Conservation (phyloP, 2,113 vertebrate genomes). For the Gambusia holbrooki region DNA sequence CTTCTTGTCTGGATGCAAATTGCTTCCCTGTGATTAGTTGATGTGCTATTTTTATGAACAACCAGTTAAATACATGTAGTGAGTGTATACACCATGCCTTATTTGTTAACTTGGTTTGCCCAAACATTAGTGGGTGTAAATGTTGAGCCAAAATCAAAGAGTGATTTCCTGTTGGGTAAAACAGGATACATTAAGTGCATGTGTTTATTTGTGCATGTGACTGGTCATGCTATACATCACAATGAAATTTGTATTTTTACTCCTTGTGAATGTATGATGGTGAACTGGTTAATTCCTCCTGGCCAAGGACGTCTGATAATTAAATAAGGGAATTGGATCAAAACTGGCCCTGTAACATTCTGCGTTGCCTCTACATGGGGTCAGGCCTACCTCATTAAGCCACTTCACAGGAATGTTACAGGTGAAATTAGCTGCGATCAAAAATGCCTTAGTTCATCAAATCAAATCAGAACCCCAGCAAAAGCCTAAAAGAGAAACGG, state of each 20-base stretch:
- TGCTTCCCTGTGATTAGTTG: neutral
- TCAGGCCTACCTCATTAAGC: slow-evolving; percentile 72
- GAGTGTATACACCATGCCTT: too few relatives aligned
- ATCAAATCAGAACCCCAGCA: slow-evolving; percentile 55
- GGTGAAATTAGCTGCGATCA: slow-evolving; percentile 44
- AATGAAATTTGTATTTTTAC: neutral
- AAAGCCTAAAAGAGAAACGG: slow-evolving; percentile 14
- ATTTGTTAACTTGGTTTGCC: too few relatives aligned
- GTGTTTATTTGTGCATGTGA: slow-evolving; percentile 8
- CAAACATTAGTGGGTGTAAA: too few relatives aligned
- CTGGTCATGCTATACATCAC: neutral
- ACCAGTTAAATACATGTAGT: neutral
- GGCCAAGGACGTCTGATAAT: slow-evolving; percentile 63
- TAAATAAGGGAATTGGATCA: slow-evolving; percentile 58
- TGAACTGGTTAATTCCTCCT: slow-evolving; percentile 13
- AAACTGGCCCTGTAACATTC: slow-evolving; percentile 58
- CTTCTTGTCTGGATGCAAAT: neutral
- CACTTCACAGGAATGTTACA: slow-evolving; percentile 71
- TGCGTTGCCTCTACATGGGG: slow-evolving; percentile 60
- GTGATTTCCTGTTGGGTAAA: neutral
- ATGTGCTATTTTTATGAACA: neutral
- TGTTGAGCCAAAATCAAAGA: too few relatives aligned
- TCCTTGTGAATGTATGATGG: too few relatives aligned
- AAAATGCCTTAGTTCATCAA: slow-evolving; percentile 56
- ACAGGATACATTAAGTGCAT: neutral